Percentiles rank a stretch among this genome's conserved stretches.
These are phyloP conservation scores for Caranx ignobilis DNA, from an alignment of 2,113 vertebrate genomes.

Conservation along the genomic window DNA sequence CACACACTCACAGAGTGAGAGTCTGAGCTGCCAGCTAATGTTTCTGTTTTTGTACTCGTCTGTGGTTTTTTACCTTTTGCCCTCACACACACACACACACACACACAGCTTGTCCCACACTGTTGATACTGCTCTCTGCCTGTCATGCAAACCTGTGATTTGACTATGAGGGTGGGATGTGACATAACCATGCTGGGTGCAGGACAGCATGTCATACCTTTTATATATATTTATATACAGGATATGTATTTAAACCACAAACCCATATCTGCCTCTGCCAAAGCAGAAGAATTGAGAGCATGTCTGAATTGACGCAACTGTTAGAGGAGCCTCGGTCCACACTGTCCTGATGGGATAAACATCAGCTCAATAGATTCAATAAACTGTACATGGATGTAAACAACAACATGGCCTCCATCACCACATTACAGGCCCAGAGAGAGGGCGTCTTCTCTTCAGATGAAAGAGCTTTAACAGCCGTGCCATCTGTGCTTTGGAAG, in stretches of 20 bases:
- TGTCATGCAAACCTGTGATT: slow-evolving; percentile 70
- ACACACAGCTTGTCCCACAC: not conserved
- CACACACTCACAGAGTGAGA: too few species aligned
- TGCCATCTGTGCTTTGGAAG: not conserved
- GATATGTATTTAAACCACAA: not conserved
- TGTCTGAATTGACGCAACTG: not conserved
- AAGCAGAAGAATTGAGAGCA: slow-evolving; percentile 1
- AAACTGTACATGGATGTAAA: slow-evolving; percentile 16
- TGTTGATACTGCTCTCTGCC: slow-evolving; percentile 27
- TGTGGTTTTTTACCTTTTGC: slow-evolving; percentile 1
- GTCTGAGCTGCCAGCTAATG: slow-evolving; percentile 2
- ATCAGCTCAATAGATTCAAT: slow-evolving; percentile 32
- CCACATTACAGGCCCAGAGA: not conserved
- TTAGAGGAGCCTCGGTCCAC: not conserved
- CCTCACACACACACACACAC: not conserved
- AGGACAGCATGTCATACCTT: not conserved
- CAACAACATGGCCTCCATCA: not conserved
- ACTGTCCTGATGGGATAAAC: slow-evolving; percentile 20
- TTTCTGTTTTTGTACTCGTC: slow-evolving; percentile 1
- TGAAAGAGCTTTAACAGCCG: not conserved
- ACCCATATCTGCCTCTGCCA: not conserved
- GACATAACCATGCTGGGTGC: not conserved
- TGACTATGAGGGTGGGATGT: slow-evolving; percentile 44
- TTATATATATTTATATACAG: not conserved
- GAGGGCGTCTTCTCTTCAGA: not conserved